These are phyloP conservation scores for Monomorium pharaonis DNA, from an alignment of 1,140 invertebrate species.

Conservation along the genomic window DNA sequence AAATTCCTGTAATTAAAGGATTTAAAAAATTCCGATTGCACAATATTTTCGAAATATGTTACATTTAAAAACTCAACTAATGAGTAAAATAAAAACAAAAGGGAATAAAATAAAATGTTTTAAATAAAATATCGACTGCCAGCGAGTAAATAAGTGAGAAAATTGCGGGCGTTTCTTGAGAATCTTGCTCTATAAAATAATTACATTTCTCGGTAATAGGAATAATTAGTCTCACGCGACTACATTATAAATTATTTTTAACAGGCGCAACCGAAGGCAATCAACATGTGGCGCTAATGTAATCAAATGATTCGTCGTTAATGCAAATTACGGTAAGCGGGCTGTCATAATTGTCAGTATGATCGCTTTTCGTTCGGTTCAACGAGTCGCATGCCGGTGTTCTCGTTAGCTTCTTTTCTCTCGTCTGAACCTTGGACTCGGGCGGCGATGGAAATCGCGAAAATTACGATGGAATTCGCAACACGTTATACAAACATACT, in stretches of 20 bases:
- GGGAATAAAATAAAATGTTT: background rate
- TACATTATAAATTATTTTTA: conserved; percentile 19
- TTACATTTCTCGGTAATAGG: background rate
- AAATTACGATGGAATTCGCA: background rate
- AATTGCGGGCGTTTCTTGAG: background rate
- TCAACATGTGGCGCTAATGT: background rate
- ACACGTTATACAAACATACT: background rate
- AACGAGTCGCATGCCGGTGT: background rate
- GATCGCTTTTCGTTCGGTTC: conserved; percentile 15
- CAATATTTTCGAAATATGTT: background rate
- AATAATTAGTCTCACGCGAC: background rate
- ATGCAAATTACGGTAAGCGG: conserved; percentile 6
- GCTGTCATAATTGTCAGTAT: background rate
- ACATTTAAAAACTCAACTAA: background rate
- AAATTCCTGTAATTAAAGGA: background rate
- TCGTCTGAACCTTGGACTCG: conserved; percentile 9
- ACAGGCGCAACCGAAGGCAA: background rate
- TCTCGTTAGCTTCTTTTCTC: background rate
- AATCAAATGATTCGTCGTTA: background rate
- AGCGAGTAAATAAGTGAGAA: background rate
- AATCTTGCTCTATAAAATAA: background rate
- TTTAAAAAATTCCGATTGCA: too few relatives aligned
- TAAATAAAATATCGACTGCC: background rate
- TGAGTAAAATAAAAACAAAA: background rate
- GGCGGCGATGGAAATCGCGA: background rate